A percentile compares a stretch with the other conserved stretches of the same genome.
These are phyloP conservation scores for Pelvicachromis taeniatus DNA, from an alignment of 2,113 vertebrate genomes.

Conservation along the genomic window DNA sequence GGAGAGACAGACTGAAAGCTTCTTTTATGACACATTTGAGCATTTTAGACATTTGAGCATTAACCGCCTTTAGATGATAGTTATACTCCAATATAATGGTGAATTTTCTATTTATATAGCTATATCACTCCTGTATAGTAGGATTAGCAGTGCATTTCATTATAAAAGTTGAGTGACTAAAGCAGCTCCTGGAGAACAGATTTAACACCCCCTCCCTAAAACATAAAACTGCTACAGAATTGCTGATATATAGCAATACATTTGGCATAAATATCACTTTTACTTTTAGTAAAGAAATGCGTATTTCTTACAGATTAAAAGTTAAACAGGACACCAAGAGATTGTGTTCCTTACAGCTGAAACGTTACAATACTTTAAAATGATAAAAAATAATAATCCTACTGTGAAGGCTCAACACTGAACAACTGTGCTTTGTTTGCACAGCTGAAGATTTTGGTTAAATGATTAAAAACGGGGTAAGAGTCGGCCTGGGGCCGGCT, in stretches of 20 bases:
- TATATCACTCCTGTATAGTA: neutral
- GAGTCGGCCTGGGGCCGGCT: accelerated
- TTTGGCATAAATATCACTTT: neutral
- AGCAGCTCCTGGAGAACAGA: neutral
- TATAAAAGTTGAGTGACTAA: neutral
- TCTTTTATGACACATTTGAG: neutral
- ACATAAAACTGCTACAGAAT: neutral
- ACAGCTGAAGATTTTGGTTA: neutral
- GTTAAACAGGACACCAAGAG: neutral
- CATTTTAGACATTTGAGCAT: no score
- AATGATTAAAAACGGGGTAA: neutral
- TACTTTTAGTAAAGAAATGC: neutral
- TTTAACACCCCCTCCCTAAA: neutral
- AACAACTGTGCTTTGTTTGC: neutral
- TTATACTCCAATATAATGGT: neutral
- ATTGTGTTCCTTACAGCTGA: neutral
- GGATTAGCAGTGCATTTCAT: neutral
- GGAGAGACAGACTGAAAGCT: accelerated
- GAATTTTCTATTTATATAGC: neutral
- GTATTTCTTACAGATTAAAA: neutral
- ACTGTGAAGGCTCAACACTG: neutral
- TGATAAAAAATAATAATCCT: neutral
- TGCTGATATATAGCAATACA: neutral
- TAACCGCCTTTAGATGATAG: neutral
- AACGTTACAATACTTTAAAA: neutral